Base-by-base conservation (phyloP, 2,113 vertebrate genomes). In the Sapayoa aenigma region DNA sequence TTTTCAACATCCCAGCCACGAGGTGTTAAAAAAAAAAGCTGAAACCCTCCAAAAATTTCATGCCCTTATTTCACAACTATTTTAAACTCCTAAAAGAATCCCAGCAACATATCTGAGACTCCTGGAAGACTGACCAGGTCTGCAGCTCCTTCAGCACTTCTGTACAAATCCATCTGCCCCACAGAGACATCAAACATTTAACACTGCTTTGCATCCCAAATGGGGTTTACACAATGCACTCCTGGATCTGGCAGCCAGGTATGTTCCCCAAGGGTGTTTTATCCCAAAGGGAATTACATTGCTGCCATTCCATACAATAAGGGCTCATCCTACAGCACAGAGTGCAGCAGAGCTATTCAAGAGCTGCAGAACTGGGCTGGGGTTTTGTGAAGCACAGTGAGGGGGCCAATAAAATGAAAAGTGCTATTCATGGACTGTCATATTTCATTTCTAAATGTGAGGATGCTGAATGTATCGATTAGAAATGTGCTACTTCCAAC, bases 1-100 rank as follows among this genome's bases (percentile, higher is more conserved):
- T 35, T n/a, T 80, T 42, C 58, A 80, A 14, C 44, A 2, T 10
- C 31, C 0, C 24, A 49, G 27, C 27, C 41, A 69, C 0, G 1
- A 18, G 18, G 25, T 55, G 31, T n/a, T n/a, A n/a, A n/a, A 24
- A 28, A 49, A 62, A 37, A 44, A 76, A 69, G 6, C 41, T 49
- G 63, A 82, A 56, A 53, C 13, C 15, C 41, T 7, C 17, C 23
- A 11, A 28, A 42, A 5, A 15, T 65, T 80, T 3, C 16, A 28
- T 31, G 49, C 41, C 58, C 62, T 73, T 28, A 12, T 10, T 75
- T 81, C 2, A 1, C 56, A 46, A 52, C 27, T 56, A 1, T 23
- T 87, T 52, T 7, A 63, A 85, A 44, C 14, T 23, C 22, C 39
- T 39, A 2, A 30, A 69, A 90, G 50, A 84, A 68, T 31, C 72